Base-by-base conservation (phyloP, 2,797 vertebrate genomes). In the Artibeus lituratus region DNA sequence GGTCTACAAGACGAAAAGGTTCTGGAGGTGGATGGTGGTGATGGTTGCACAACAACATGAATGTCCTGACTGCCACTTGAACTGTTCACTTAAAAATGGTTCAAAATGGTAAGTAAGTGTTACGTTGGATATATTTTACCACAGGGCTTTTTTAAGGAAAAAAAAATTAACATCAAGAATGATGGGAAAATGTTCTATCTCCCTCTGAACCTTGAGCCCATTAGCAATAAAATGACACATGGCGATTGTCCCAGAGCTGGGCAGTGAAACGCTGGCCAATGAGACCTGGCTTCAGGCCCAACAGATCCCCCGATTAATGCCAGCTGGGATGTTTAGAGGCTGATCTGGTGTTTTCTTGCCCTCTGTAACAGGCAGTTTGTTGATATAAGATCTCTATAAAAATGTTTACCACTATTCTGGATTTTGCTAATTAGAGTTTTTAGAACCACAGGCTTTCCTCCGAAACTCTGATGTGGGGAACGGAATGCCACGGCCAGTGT, bases 401-500 rank as follows among this genome's bases (percentile, higher is more conserved):
- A 92, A 95, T 94, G 78, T 92, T 94, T 88, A 88, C 69, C 76
- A 82, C 92, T 90, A 84, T 76, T 86, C 78, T 94, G 73, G 22
- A 6, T 94, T 73, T 87, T 95, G 67, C 74, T 90, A 94, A 94
- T 72, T 73, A 81, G 80, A 95, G 67, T 80, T 84, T 96, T 83
- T 76, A 87, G 77, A 95, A 85, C 18, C 26, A 35, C 77, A 90
- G 3, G 29, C 77, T 83, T 55, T 81, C 19, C 59, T 93, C 22
- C 24, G 65, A 72, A 76, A 69, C 35, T 57, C 57, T 59, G n/a
- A 77, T 55, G 1, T 4, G 8, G 55, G 24, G 53, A 72, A 7
- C 51, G 39, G 51, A 67, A 74, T 84, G 47, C 35, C 85, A 67
- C 51, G 19, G 90, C 32, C 72, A 49, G 47, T 1, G 32, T 0